A percentile compares a stretch with the other conserved stretches of the same genome.
Conservation (phyloP, 53 echinoderm and acorn worm species). For the Mesocentrotus franciscanus region DNA sequence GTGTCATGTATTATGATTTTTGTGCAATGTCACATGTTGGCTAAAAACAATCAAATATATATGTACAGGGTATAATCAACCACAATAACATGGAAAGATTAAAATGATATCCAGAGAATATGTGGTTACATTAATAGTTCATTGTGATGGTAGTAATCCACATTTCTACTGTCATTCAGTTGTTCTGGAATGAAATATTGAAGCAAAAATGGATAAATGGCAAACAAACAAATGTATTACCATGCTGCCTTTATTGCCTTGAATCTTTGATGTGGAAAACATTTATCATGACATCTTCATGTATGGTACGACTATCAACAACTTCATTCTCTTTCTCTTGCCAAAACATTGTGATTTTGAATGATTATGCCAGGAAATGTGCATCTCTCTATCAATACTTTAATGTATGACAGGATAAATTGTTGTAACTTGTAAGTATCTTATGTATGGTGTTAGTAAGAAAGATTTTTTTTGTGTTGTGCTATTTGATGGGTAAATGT, state of each 20-base stretch:
- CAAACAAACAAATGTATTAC: background rate
- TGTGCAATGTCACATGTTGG: constrained; percentile 37
- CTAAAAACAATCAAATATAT: constrained; percentile 21
- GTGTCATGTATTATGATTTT: background rate
- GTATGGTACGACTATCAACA: background rate
- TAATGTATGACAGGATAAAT: background rate
- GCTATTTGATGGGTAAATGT: background rate
- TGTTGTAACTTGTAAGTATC: background rate
- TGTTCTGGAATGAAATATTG: background rate
- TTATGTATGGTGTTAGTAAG: background rate
- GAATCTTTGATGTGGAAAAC: background rate
- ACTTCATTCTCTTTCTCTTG: background rate
- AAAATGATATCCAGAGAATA: background rate
- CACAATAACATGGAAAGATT: background rate
- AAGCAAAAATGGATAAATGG: background rate
- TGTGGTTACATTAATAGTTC: background rate
- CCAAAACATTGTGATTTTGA: background rate
- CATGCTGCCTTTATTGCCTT: background rate
- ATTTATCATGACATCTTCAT: background rate
- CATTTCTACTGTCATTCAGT: background rate
- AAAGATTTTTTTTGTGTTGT: background rate
- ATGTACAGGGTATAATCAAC: constrained; percentile 12
- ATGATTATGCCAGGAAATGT: background rate
- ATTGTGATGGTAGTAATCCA: background rate
- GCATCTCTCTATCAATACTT: background rate